Conservation (phyloP, 2,888 invertebrate species). For the Andrena flavipes region DNA sequence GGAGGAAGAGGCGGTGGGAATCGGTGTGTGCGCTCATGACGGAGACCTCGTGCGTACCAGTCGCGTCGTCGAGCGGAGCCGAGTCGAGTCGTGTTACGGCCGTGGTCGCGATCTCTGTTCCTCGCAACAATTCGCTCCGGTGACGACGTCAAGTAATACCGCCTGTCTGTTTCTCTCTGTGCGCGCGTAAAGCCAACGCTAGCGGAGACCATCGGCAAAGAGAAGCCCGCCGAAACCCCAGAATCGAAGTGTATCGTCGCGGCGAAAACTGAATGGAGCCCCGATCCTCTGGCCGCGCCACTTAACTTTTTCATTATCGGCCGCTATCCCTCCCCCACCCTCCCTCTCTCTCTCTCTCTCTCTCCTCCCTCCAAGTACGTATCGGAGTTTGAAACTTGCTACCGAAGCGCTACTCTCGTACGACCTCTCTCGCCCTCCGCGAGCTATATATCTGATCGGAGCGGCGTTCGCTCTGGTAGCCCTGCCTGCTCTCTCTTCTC, state of each 20-base stretch:
- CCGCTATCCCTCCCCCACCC: too few species aligned
- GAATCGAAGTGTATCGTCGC: neutral
- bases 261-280: neutral
- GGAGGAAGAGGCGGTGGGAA: conserved; percentile 65
- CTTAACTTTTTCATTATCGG: conserved; percentile 10
- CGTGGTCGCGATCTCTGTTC: conserved; percentile 40
- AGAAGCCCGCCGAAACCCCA: neutral
- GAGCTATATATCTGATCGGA: conserved; percentile 63
- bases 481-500: conserved; percentile 55
- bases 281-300: neutral
- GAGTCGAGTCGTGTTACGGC: conserved; percentile 63
- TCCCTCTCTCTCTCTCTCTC: too few species aligned
- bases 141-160: conserved; percentile 51
- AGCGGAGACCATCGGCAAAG: neutral
- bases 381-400: conserved; percentile 47
- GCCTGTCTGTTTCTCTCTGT: conserved; percentile 16
- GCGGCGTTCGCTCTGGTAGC: conserved; percentile 42
- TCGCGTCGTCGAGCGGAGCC: conserved; percentile 70
- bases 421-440: conserved; percentile 72
- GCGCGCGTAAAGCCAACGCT: conserved; percentile 42
- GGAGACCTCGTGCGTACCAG: conserved; percentile 77
- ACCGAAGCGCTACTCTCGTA: conserved; percentile 55
- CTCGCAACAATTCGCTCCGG: conserved; percentile 63
- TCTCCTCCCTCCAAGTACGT: conserved; percentile 12
- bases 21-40: conserved; percentile 73